Percentiles rank a stretch among this genome's conserved stretches.
These are phyloP conservation scores for Schizotus pectinicornis DNA, from an alignment of 2,888 invertebrate species.

Conservation along the genomic window DNA sequence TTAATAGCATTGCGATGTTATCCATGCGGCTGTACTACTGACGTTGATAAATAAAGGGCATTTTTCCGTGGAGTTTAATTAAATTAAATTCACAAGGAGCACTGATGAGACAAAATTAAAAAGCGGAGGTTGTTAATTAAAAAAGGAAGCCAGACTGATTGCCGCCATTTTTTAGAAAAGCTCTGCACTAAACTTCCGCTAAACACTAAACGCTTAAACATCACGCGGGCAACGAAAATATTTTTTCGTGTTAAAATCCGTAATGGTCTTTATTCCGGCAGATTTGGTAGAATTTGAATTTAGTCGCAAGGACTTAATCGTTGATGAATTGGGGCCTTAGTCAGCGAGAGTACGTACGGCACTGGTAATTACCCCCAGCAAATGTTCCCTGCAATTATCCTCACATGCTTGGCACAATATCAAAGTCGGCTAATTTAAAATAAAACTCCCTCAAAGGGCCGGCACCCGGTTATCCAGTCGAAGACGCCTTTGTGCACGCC, in stretches of 20 bases:
- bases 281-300: constrained; percentile 2
- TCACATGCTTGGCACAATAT: constrained; percentile 35
- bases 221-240: background rate
- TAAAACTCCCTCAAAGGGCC: constrained; percentile 44
- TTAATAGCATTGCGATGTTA: too few relatives aligned
- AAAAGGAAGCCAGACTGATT: constrained; percentile 50
- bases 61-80: constrained; percentile 49
- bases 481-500: constrained; percentile 45
- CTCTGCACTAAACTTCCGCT: constrained; percentile 8
- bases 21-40: constrained; percentile 3
- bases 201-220: constrained; percentile 3
- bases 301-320: constrained; percentile 1
- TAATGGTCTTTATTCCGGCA: constrained; percentile 14
- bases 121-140: constrained; percentile 55
- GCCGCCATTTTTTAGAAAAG: constrained; percentile 44
- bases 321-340: constrained; percentile 2
- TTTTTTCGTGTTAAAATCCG: constrained; percentile 3
- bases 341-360: background rate
- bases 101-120: constrained; percentile 53
- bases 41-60: constrained; percentile 50
- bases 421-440: constrained; percentile 40
- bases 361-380: constrained; percentile 30
- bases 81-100: constrained; percentile 52
- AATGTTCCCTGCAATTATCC: constrained; percentile 37
- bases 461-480: constrained; percentile 37